phyloP scores from a whole-genome alignment of 2,113 vertebrate genomes.

The Syngnathus scovelli region DNA sequence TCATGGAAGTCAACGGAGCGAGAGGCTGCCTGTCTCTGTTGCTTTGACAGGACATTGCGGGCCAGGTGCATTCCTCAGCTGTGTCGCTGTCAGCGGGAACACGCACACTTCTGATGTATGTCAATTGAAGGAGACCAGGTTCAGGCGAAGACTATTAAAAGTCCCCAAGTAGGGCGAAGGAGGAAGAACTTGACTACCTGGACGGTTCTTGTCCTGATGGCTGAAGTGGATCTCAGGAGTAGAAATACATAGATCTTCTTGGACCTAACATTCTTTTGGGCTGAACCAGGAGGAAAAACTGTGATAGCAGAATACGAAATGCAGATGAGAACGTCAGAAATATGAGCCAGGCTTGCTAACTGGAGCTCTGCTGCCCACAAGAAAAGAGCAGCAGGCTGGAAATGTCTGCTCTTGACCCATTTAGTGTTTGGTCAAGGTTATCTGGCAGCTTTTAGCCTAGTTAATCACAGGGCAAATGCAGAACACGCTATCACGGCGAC shows the following conservation, averaged over 20 bases:
- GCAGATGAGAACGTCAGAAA: neutral
- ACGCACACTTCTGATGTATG: slow-evolving; percentile 26
- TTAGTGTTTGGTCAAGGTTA: neutral
- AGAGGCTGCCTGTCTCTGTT: slow-evolving; percentile 51
- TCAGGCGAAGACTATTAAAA: neutral
- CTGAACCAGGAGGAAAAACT: neutral
- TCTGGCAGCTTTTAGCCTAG: neutral
- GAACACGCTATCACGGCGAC: neutral
- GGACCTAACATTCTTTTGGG: too few relatives aligned
- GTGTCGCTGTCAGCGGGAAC: slow-evolving; percentile 41
- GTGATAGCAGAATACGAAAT: too few relatives aligned
- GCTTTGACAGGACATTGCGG: slow-evolving; percentile 55
- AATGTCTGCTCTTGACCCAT: neutral
- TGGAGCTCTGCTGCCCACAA: too few relatives aligned
- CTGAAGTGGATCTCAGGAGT: too few relatives aligned
- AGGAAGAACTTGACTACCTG: too few relatives aligned
- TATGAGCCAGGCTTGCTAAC: neutral
- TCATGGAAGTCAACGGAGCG: slow-evolving; percentile 63
- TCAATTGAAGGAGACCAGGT: slow-evolving; percentile 7
- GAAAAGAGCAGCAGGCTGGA: neutral
- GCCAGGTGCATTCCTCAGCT: slow-evolving; percentile 26
- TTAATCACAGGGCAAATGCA: neutral
- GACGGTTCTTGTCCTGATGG: too few relatives aligned
- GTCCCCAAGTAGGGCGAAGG: too few relatives aligned
- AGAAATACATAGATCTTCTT: too few relatives aligned